Base-by-base conservation (phyloP, 2,888 invertebrate species). In the Cybosia mesomella region DNA sequence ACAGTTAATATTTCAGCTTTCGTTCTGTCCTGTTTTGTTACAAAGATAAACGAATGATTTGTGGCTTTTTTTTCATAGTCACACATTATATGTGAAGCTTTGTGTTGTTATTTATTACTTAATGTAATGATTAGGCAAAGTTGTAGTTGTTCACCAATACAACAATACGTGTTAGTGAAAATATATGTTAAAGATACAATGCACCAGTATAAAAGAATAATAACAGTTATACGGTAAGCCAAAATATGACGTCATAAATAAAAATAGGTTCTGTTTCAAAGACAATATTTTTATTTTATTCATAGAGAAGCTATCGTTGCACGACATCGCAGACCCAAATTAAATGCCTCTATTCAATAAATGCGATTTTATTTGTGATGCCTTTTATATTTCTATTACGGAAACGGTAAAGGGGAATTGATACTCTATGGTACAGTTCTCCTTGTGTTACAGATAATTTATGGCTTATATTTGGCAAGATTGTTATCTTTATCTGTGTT, bases 351-450 rank as follows among this genome's bases (percentile, higher is more conserved):
- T 89, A 91, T 93, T 93, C 91, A 93, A 93, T 93, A 90, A 90
- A 89, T 82, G 81, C 82, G 76, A 86, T 86, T 83, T 80, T 84
- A 89, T 89, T 86, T 83, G 84, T 83, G 79, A 88, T 88, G 85
- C 83, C 85, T 87, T 91, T 91, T 90, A 90, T 92, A 85, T 91
- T 92, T 92, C 93, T 91, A 93, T 94, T 91, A 92, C 85, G 66
- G 76, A 73, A 75, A 74, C 81, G 80, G 80, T 85, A 84, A 85
- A 86, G 86, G 89, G 87, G 87, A 89, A 87, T 87, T 87, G 88
- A 88, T 88, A 84, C 75, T 79, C 81, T 72, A 68, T 81, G 72
- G 70, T 64, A 68, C 69, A 67, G 62, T 84, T 84, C 83, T 80
- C 81, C 80, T 80, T 82, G 83, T 85, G 87, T 86, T 87, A 86